phyloP scores from a whole-genome alignment of 2,797 vertebrate species.

The Arrhamphus sclerolepis region DNA sequence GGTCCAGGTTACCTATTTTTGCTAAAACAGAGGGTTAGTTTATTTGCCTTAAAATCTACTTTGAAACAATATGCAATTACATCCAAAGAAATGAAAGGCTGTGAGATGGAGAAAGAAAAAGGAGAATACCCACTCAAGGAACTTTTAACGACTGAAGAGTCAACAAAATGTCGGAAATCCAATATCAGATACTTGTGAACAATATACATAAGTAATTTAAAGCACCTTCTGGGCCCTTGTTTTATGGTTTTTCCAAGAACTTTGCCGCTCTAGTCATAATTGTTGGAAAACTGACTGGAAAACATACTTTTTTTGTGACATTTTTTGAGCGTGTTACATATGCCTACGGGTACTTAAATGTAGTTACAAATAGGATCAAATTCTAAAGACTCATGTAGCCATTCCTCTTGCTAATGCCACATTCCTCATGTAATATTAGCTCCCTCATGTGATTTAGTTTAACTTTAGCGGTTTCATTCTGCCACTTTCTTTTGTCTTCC shows the following conservation, averaged over 20 bases:
- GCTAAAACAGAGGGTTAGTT: no score
- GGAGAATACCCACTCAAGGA: no score
- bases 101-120: no score
- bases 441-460: conserved; percentile 63
- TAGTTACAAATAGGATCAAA: not conserved
- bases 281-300: not conserved
- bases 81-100: no score
- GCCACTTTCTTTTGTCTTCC: conserved; percentile 10
- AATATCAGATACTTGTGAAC: no score
- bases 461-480: conserved; percentile 18
- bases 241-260: no score
- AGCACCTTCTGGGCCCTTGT: no score
- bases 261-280: not conserved
- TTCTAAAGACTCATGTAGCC: not conserved
- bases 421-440: conserved; percentile 51
- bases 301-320: no score
- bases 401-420: conserved; percentile 22
- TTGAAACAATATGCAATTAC: not conserved
- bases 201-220: no score
- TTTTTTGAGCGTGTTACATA: not conserved
- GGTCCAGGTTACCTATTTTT: not conserved
- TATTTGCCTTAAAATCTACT: not conserved
- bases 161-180: no score
- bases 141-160: no score
- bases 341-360: no score